These are phyloP conservation scores for Gasteruption jaculator DNA, from an alignment of 2,888 invertebrate genomes.

Conservation along the genomic window DNA sequence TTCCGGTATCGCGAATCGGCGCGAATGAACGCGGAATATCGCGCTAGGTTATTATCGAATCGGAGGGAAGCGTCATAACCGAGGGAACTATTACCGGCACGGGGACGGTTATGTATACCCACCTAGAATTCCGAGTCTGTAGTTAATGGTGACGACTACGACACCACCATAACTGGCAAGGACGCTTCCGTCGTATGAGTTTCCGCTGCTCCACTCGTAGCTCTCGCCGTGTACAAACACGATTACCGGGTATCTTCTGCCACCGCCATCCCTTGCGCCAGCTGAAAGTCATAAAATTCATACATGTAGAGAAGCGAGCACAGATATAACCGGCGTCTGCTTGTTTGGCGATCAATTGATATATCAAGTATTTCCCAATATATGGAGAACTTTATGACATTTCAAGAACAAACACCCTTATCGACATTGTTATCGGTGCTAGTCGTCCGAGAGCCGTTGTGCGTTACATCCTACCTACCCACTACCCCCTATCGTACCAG, in stretches of 20 bases:
- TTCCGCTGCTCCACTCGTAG: constrained; percentile 97
- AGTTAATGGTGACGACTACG: constrained; percentile 83
- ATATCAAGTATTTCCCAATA: too few relatives aligned
- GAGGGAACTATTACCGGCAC: neutral
- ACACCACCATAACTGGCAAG: constrained; percentile 89
- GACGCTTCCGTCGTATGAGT: constrained; percentile 95
- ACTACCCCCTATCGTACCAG: too few relatives aligned
- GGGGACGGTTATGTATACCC: constrained; percentile 47
- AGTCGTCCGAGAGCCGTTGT: too few relatives aligned
- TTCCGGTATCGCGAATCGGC: neutral
- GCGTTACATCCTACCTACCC: too few relatives aligned
- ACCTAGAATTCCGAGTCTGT: constrained; percentile 78
- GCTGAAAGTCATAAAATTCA: constrained; percentile 55
- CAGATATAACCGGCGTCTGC: too few relatives aligned
- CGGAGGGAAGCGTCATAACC: neutral
- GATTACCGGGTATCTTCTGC: constrained; percentile 76
- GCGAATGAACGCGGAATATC: neutral
- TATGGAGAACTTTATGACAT: too few relatives aligned
- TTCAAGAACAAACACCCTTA: too few relatives aligned
- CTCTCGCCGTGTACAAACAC: constrained; percentile 95
- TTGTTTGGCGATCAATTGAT: too few relatives aligned
- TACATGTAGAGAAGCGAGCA: too few relatives aligned
- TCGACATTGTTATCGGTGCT: too few relatives aligned
- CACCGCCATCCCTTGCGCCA: constrained; percentile 58
- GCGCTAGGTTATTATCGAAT: constrained; percentile 5